Percentiles rank a stretch among this genome's conserved stretches.
phyloP scores from a whole-genome alignment of 2,113 vertebrate genomes.

The Megaptera novaeangliae region DNA sequence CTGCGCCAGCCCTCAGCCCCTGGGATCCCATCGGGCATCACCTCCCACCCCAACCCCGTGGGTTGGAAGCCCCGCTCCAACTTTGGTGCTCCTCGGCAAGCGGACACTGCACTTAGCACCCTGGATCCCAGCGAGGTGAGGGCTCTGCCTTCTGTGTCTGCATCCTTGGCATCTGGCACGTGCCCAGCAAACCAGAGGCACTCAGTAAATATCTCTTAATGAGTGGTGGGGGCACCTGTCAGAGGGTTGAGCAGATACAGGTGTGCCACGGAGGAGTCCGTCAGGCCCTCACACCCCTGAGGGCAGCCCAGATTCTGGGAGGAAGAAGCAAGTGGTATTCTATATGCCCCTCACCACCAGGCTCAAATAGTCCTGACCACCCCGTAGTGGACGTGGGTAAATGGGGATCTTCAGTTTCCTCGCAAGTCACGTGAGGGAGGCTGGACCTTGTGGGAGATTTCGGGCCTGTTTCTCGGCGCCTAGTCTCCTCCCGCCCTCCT shows the following conservation, averaged over 20 bases:
- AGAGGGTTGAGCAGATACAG: not conserved
- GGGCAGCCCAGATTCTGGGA: not conserved
- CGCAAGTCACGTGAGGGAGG: rapidly evolving
- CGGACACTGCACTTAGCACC: rapidly evolving
- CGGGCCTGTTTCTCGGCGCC: not conserved
- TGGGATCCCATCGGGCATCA: rapidly evolving
- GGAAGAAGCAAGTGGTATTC: not conserved
- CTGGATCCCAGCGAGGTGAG: not conserved
- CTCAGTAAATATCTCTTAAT: not conserved
- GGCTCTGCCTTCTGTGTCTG: not conserved
- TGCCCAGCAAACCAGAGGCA: rapidly evolving
- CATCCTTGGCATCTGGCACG: not conserved
- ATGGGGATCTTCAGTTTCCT: not conserved
- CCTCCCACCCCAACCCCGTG: not conserved
- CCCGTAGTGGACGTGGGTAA: rapidly evolving
- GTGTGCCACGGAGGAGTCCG: rapidly evolving
- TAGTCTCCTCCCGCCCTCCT: too few species aligned
- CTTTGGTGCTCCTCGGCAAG: not conserved
- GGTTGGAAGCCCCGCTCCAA: not conserved
- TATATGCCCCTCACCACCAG: rapidly evolving
- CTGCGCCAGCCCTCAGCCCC: too few species aligned
- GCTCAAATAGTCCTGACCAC: not conserved
- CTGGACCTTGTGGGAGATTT: rapidly evolving
- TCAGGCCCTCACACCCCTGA: not conserved
- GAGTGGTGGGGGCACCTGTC: not conserved